Evolutionary conservation across 2,113 vertebrate species (phyloP).

Genomic region (Mandrillus leucophaeus): DNA sequence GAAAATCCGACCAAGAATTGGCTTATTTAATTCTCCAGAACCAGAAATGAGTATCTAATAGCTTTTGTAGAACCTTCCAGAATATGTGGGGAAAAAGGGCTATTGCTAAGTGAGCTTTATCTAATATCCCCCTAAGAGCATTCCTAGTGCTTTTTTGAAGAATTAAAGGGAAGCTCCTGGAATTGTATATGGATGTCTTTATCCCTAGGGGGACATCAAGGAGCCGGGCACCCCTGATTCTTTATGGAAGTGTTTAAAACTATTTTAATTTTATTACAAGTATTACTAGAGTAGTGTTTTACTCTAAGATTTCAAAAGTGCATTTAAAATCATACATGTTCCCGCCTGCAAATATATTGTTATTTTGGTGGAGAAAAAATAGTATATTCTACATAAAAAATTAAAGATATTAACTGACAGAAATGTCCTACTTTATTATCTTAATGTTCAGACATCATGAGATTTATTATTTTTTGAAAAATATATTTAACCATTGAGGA

Average conservation of each 20-base stretch:
- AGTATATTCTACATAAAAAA: slow-evolving; percentile 62
- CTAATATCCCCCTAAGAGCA: background rate
- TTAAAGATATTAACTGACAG: slow-evolving; percentile 67
- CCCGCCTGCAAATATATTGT: slow-evolving; percentile 66
- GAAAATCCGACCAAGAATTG: background rate
- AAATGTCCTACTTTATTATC: slow-evolving; percentile 71
- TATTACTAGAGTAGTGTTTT: slow-evolving; percentile 61
- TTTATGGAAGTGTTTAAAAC: slow-evolving; percentile 72
- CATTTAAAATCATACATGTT: slow-evolving; percentile 65
- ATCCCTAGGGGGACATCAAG: slow-evolving; percentile 33
- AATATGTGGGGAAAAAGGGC: slow-evolving; percentile 8
- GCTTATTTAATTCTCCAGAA: slow-evolving; percentile 14
- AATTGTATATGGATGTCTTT: slow-evolving; percentile 14
- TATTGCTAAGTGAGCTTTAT: slow-evolving; percentile 1
- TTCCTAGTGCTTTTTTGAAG: slow-evolving; percentile 47
- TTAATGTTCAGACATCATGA: slow-evolving; percentile 49
- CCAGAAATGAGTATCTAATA: background rate
- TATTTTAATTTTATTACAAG: slow-evolving; percentile 67
- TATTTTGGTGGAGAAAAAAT: slow-evolving; percentile 55
- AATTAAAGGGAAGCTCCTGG: slow-evolving; percentile 66
- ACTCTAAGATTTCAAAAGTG: slow-evolving; percentile 66
- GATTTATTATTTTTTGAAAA: slow-evolving; percentile 65
- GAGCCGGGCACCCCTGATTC: slow-evolving; percentile 56
- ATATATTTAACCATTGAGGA: slow-evolving; percentile 40
- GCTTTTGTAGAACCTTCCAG: slow-evolving; percentile 1